phyloP scores from a whole-genome alignment of 2,888 invertebrate species.

The Plagodis dolabraria region DNA sequence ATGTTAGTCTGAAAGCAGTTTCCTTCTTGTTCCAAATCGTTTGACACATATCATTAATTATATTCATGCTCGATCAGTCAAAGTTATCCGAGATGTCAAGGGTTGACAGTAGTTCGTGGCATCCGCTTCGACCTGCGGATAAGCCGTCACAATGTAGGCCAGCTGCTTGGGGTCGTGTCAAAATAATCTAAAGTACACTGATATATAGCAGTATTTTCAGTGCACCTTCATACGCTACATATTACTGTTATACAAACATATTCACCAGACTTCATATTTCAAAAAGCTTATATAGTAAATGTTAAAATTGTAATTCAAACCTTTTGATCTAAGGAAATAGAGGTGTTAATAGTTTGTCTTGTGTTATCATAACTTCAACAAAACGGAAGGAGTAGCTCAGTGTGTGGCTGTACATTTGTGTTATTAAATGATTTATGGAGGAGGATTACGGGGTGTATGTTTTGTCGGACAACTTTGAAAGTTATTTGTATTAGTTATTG shows the following conservation, averaged over 20 bases:
- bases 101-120: slow-evolving; percentile 80
- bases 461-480: slow-evolving; percentile 58
- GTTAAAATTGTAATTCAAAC: slow-evolving; percentile 37
- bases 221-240: slow-evolving; percentile 47
- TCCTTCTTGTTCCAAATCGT: slow-evolving; percentile 38
- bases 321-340: slow-evolving; percentile 33
- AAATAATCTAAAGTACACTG: slow-evolving; percentile 45
- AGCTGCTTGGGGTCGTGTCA: slow-evolving; percentile 34
- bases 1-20: too few relatives aligned
- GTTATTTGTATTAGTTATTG: slow-evolving; percentile 52
- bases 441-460: slow-evolving; percentile 68
- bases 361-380: slow-evolving; percentile 56
- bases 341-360: slow-evolving; percentile 42
- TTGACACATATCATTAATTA: slow-evolving; percentile 64
- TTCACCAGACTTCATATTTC: slow-evolving; percentile 51
- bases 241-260: slow-evolving; percentile 54
- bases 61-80: slow-evolving; percentile 75
- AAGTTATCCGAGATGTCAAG: slow-evolving; percentile 78
- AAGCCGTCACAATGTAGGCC: slow-evolving; percentile 57
- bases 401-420: slow-evolving; percentile 83
- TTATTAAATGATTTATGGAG: slow-evolving; percentile 84
- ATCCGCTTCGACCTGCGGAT: slow-evolving; percentile 70
- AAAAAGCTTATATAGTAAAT: slow-evolving; percentile 52
- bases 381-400: slow-evolving; percentile 80
- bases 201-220: slow-evolving; percentile 49